Evolutionary conservation across 2,888 invertebrate genomes (phyloP), one percentile per base, ranked within the genome.

Genomic region (Unio delphinus): DNA sequence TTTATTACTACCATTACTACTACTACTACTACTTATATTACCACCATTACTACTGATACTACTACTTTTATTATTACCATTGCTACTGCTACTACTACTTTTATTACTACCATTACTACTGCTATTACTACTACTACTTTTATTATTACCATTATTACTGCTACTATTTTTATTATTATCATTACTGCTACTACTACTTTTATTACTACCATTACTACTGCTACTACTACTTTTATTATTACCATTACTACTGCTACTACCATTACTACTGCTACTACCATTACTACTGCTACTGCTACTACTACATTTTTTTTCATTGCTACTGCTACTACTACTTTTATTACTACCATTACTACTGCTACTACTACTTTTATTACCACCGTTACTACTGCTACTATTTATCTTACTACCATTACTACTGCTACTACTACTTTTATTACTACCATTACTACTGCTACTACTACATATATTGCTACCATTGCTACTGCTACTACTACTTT

Each of bases 301-400:
- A 68, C 68, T 63, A 68, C 68, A n/a, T n/a, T n/a, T n/a, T n/a
- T n/a, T 63, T 55, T 63, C 62, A 58, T 55, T 63, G 61, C n/a
- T 58, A 58, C 65, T 58, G 59, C 65, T 65, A 65, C 65, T 58
- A 65, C 65, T 58, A 65, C 65, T 65, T 58, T 59, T 58, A 65
- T 59, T 57, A 65, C 65, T 58, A 58, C 1, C 34, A 65, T 45
- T 28, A 65, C 59, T 5, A 65, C 58, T 58, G 58, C 59, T 58
- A 65, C 30, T 2, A 64, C 64, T 17, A n/a, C n/a, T n/a, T 23
- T 64, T 6, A 55, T 11, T 8, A 67, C 61, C 4, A 67, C 61
- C 6, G 61, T 61, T 34, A 55, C 61, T 45, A 67, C 61, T 54
- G 54, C 67, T 3, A 67, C 61, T 34, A 61, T 61, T 28, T 58